Evolutionary conservation across 1,140 invertebrate genomes (phyloP).

Genomic region (Mactra quadrangularis): DNA sequence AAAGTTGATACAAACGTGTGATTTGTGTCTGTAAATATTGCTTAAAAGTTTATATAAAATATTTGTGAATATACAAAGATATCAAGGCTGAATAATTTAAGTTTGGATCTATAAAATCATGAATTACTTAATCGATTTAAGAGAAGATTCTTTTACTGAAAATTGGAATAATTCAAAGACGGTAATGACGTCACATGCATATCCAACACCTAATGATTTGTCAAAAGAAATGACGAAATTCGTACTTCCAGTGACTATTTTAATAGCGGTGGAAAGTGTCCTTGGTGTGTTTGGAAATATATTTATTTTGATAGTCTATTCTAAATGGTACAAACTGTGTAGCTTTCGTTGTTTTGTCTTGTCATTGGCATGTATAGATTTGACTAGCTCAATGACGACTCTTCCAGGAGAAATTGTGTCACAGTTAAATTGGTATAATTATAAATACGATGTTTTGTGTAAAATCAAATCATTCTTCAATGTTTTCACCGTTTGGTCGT

Average conservation of each 20-base stretch:
- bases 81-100: no score
- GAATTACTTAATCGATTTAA: no score
- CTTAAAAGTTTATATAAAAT: no score
- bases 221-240: conserved; percentile 31
- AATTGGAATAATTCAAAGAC: no score
- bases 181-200: no score
- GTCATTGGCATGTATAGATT: conserved; percentile 65
- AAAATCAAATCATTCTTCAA: conserved; percentile 66
- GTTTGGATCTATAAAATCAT: no score
- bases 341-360: conserved; percentile 67
- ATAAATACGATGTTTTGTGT: conserved; percentile 58
- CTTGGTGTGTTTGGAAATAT: conserved; percentile 64
- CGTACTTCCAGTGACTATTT: conserved; percentile 59
- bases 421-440: conserved; percentile 68
- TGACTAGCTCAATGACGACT: conserved; percentile 65
- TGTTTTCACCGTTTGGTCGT: conserved; percentile 65
- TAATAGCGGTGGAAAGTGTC: conserved; percentile 53
- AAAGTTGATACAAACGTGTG: no score
- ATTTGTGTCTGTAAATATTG: no score
- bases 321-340: conserved; percentile 45
- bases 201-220: conserved; percentile 8
- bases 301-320: conserved; percentile 67
- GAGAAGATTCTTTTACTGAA: no score
- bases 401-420: conserved; percentile 71
- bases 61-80: no score